Percentiles rank a stretch among this genome's conserved stretches.
Conservation (phyloP, 2,888 invertebrate genomes). For the Trichopoda pennipes region DNA sequence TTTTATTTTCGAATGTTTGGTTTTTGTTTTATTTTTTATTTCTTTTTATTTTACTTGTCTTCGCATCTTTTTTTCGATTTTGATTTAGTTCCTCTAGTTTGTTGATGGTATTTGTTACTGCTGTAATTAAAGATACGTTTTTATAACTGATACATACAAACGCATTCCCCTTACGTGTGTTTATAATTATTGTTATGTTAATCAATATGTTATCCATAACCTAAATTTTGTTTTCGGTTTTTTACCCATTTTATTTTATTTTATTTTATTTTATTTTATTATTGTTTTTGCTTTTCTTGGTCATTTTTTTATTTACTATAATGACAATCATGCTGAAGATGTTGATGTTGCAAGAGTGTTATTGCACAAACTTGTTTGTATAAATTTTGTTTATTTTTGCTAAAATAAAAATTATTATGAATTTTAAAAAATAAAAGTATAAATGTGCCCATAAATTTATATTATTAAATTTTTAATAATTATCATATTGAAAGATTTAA, state of each 20-base stretch:
- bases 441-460: conserved; percentile 23
- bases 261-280: too few relatives aligned
- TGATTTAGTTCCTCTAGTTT: conserved; percentile 29
- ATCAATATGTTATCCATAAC: conserved; percentile 71
- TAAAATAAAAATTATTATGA: background rate
- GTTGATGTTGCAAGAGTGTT: conserved; percentile 44
- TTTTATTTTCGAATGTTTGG: conserved; percentile 47
- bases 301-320: conserved; percentile 24
- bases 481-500: conserved; percentile 14
- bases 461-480: conserved; percentile 1
- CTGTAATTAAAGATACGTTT: conserved; percentile 50
- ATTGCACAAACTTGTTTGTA: background rate
- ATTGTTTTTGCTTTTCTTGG: conserved; percentile 1
- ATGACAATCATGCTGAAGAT: conserved; percentile 11
- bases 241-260: conserved; percentile 11
- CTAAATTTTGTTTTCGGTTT: conserved; percentile 53
- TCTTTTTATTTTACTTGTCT: conserved; percentile 43
- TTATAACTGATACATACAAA: conserved; percentile 38
- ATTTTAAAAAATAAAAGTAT: background rate
- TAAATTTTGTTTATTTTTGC: conserved; percentile 9
- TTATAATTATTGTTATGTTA: conserved; percentile 74
- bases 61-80: conserved; percentile 45
- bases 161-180: background rate
- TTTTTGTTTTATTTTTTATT: conserved; percentile 27
- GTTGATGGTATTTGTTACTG: conserved; percentile 19